These are phyloP conservation scores for Euleptes europaea DNA, from an alignment of 2,113 vertebrate genomes.

Conservation along the genomic window DNA sequence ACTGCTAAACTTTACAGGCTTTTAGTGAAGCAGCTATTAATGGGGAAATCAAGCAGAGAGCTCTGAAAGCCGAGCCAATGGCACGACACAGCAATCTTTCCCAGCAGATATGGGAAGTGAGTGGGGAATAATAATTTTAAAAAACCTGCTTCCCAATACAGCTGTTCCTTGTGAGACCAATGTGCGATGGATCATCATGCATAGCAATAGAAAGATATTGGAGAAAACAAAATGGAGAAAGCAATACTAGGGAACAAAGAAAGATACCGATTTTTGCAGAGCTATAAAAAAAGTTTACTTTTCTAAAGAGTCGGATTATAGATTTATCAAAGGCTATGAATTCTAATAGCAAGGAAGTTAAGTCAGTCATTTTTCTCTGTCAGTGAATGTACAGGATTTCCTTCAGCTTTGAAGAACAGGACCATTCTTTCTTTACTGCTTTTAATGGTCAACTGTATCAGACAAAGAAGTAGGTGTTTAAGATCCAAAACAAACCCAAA, in stretches of 20 bases:
- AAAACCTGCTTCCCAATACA: background rate
- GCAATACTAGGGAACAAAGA: background rate
- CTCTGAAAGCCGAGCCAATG: background rate
- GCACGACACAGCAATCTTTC: background rate
- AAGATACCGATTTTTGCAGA: background rate
- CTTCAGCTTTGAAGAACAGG: background rate
- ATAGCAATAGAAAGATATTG: background rate
- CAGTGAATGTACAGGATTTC: background rate
- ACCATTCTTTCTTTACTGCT: background rate
- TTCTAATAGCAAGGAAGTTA: background rate
- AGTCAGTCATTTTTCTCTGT: background rate
- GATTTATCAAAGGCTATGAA: background rate
- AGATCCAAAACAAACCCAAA: background rate
- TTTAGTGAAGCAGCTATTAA: constrained; percentile 53
- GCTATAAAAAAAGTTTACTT: background rate
- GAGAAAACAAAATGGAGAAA: background rate
- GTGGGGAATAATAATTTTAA: background rate
- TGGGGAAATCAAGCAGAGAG: constrained; percentile 42
- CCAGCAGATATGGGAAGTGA: background rate
- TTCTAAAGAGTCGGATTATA: background rate
- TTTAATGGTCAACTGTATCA: background rate
- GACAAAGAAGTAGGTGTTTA: background rate
- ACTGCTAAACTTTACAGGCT: constrained; percentile 59
- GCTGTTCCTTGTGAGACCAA: background rate
- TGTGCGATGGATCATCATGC: background rate